Evolutionary conservation across 2,888 invertebrate species (phyloP), one percentile per base, ranked within the genome.

Genomic region (Drosophila siamana): DNA sequence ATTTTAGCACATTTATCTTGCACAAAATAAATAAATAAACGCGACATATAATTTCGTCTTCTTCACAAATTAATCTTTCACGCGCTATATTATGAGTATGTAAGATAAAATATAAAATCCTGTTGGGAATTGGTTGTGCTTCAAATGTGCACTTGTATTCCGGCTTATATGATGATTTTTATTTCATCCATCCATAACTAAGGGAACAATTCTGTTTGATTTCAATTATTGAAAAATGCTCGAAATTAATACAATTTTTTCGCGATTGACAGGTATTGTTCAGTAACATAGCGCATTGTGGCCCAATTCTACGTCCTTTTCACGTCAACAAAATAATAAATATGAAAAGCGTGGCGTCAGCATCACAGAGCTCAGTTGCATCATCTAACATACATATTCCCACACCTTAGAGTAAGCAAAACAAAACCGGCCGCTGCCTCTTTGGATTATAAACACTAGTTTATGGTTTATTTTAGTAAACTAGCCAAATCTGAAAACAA

Each of bases 281-380:
- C 91, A 96, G 96, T 33, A 94, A 95, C 84, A 97, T 98, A 60
- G 97, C 22, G 95, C 96, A 0, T 92, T 98, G 38, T 98, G 97
- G 97, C 95, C 67, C 56, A 74, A 76, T 63, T 74, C 80, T 15
- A 70, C 90, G 52, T 78, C 88, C 70, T 74, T 91, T 80, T 91
- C 92, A 79, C 91, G 92, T 74, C 91, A 92, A 65, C 91, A 91
- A 65, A 93, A 93, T 74, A 92, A 91, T 76, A 92, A 93, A 88
- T 92, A 92, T 83, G 92, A 93, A 74, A 91, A 92, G 74, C 91
- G 92, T 65, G 87, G 89, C 70, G 92, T 93, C 73, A 92, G 91
- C 88, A 92, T 92, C 76, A 91, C 91, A 33, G 92, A 92, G 33
- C 11, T 33, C n/a, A 33, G 33, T 11, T 33, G 33, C 33, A 33